Percentiles rank a stretch among this genome's conserved stretches.
Evolutionary conservation across 2,113 vertebrate species (phyloP).

Genomic region (Ctenodactylus gundi): DNA sequence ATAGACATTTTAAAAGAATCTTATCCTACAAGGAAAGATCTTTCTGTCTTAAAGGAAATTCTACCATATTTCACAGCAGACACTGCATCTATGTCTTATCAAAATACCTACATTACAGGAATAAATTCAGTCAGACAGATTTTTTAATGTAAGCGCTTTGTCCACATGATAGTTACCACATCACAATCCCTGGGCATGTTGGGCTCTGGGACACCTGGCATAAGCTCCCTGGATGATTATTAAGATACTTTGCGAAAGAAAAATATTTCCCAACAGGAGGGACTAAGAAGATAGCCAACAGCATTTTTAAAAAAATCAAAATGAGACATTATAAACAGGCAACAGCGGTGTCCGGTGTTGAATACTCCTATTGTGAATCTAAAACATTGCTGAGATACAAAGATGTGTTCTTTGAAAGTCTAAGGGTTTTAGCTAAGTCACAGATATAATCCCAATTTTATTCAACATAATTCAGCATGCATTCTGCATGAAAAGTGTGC

Average conservation of each 20-base stretch:
- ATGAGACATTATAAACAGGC: constrained; percentile 52
- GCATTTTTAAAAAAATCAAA: constrained; percentile 44
- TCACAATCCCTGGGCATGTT: background rate
- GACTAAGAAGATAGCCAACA: constrained; percentile 43
- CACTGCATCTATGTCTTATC: background rate
- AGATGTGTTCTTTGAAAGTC: constrained; percentile 41
- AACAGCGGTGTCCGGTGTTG: constrained; percentile 20
- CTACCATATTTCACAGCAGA: background rate
- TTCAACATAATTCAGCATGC: constrained; percentile 14
- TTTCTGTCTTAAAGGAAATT: constrained; percentile 10
- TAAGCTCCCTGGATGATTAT: constrained; percentile 43
- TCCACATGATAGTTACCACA: constrained; percentile 18
- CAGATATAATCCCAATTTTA: constrained; percentile 43
- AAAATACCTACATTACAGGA: background rate
- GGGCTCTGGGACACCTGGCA: constrained; percentile 25
- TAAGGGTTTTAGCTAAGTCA: constrained; percentile 51
- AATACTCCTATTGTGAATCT: constrained; percentile 8
- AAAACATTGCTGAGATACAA: constrained; percentile 42
- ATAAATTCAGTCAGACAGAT: background rate
- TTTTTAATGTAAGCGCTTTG: constrained; percentile 42
- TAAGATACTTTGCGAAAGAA: constrained; percentile 60
- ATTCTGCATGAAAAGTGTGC: background rate
- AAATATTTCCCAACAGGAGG: constrained; percentile 57
- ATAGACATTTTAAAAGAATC: background rate
- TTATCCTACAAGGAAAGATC: background rate